phyloP scores from a whole-genome alignment of 2,113 vertebrate genomes.

The Phrynocephalus versicolor region DNA sequence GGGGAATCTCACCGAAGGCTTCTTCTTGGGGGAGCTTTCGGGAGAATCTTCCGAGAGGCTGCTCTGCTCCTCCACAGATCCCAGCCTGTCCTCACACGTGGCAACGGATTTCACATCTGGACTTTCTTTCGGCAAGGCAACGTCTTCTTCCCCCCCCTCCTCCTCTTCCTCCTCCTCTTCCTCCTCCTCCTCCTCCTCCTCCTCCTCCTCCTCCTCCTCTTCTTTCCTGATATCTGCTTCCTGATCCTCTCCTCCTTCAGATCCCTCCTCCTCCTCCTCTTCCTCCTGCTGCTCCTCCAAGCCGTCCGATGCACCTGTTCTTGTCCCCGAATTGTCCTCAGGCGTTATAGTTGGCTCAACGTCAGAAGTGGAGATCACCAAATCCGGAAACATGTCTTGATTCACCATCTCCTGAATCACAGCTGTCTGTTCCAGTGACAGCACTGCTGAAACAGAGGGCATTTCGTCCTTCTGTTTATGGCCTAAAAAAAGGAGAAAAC shows the following conservation, averaged over 20 bases:
- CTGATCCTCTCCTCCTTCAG: conserved; percentile 44
- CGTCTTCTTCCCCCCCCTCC: conserved; percentile 71
- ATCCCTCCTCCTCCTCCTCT: conserved; percentile 28
- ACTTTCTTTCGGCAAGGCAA: conserved; percentile 55
- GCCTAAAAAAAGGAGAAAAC: conserved; percentile 69
- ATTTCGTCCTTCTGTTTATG: conserved; percentile 76
- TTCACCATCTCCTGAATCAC: conserved; percentile 71
- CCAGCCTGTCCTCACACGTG: conserved; percentile 75
- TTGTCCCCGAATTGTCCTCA: conserved; percentile 67
- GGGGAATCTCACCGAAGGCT: conserved; percentile 53
- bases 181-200: conserved; percentile 57
- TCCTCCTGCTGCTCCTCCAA: conserved; percentile 63
- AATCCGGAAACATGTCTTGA: conserved; percentile 67
- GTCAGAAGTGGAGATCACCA: conserved; percentile 51
- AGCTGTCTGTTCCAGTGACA: conserved; percentile 75
- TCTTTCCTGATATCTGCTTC: conserved; percentile 64
- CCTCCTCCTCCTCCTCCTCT: conserved; percentile 52
- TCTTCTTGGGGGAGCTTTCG: conserved; percentile 72
- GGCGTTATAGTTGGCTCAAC: conserved; percentile 66
- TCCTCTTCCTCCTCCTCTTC: conserved; percentile 58
- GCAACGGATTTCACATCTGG: conserved; percentile 62
- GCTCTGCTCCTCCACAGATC: conserved; percentile 76
- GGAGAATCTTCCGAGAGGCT: conserved; percentile 62
- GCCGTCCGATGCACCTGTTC: conserved; percentile 59
- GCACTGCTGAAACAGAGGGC: conserved; percentile 65